These are phyloP conservation scores for Catharus bicknelli DNA, from an alignment of 2,113 vertebrate genomes.

Conservation along the genomic window DNA sequence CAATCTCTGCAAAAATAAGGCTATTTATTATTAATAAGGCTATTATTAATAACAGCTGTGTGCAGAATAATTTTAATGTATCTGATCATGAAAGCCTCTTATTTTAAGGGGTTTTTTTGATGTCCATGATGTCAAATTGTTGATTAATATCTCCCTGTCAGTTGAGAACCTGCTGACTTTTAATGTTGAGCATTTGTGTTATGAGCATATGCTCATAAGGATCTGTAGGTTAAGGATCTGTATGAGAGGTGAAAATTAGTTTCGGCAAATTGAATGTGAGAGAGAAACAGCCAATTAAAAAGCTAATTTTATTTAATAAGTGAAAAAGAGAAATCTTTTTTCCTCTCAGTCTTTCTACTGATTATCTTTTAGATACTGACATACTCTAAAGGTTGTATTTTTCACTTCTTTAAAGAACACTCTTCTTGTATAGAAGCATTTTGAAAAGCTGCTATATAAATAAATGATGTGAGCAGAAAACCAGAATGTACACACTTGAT, in stretches of 20 bases:
- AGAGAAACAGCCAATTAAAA: background rate
- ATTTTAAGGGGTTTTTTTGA: background rate
- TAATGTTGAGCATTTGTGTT: background rate
- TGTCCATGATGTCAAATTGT: background rate
- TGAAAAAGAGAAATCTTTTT: background rate
- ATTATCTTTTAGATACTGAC: background rate
- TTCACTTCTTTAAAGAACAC: background rate
- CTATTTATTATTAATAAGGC: background rate
- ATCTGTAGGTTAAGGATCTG: background rate
- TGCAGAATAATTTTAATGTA: background rate
- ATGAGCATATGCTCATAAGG: background rate
- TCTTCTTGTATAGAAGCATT: background rate
- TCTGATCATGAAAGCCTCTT: background rate
- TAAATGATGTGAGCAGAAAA: background rate
- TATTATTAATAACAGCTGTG: background rate
- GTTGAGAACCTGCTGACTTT: background rate
- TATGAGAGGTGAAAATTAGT: background rate
- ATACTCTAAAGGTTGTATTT: background rate
- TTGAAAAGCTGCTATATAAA: background rate
- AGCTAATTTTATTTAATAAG: background rate
- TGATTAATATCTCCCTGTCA: background rate
- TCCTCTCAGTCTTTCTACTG: background rate
- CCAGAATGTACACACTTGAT: accelerated
- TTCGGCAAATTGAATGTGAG: background rate
- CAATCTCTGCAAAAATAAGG: background rate